Percentiles rank a stretch among this genome's conserved stretches.
These are phyloP conservation scores for Poeciliopsis infans DNA, from an alignment of 2,797 vertebrate species.

Conservation along the genomic window DNA sequence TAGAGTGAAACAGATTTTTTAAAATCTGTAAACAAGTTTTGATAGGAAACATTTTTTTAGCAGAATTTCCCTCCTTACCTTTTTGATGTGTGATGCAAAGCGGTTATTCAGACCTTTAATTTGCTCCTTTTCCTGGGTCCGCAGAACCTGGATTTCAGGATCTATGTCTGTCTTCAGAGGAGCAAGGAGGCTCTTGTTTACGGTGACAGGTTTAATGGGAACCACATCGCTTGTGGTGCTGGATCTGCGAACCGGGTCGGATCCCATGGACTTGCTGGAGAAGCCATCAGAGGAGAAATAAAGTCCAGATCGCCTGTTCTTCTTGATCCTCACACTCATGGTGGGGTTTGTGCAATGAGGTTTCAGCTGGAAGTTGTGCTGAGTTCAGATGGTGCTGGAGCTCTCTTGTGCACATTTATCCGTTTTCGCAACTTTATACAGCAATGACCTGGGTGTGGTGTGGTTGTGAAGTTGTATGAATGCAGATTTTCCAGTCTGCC, in stretches of 20 bases:
- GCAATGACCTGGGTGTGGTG: constrained; percentile 44
- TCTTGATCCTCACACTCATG: constrained; percentile 68
- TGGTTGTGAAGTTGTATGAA: constrained; percentile 55
- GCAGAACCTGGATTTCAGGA: constrained; percentile 78
- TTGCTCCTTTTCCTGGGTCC: constrained; percentile 89
- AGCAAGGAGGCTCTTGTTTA: constrained; percentile 83
- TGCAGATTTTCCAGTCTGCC: constrained; percentile 70
- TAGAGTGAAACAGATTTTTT: background rate
- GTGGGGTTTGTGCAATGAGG: constrained; percentile 3
- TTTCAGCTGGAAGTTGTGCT: constrained; percentile 20
- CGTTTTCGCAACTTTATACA: constrained; percentile 63
- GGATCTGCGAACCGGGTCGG: constrained; percentile 28
- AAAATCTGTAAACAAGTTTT: background rate
- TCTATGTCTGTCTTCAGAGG: constrained; percentile 75
- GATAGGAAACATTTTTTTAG: background rate
- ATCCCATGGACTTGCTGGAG: constrained; percentile 69
- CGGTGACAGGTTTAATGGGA: constrained; percentile 74
- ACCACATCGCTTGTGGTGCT: constrained; percentile 1
- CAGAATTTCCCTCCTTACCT: constrained; percentile 72
- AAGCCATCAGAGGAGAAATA: constrained; percentile 28
- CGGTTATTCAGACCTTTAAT: constrained; percentile 92
- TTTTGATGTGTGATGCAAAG: constrained; percentile 89
- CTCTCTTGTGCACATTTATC: constrained; percentile 36
- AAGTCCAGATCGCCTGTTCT: background rate
- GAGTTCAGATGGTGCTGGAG: constrained; percentile 4